Base-by-base conservation (phyloP, 2,113 vertebrate species). In the Mungos mungo region DNA sequence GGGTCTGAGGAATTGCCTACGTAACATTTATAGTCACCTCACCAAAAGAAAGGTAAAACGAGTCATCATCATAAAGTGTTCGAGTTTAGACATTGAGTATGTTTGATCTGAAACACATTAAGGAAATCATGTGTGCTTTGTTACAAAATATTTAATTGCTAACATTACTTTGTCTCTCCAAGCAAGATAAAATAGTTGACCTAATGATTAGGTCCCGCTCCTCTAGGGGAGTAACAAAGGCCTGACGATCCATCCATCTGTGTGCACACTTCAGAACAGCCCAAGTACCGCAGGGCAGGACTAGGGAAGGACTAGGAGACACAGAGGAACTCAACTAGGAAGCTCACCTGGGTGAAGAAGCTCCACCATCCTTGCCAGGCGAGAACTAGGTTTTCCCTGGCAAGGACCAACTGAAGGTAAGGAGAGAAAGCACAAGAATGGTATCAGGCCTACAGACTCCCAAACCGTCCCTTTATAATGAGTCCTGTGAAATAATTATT, bases 401-500 rank as follows among this genome's bases (percentile, higher is more conserved):
- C 60, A 92, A 96, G 83, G 57, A 2, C 52, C 88, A 79, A 83
- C 15, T 2, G n/a, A 88, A 82, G 25, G 19, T 54, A 47, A 80
- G 45, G 29, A 87, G 35, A 45, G 60, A 90, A 31, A 57, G 74
- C 52, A 71, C 11, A 47, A 31, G 63, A 65, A 63, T 54, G 4
- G 25, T 54, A 45, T 35, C 7, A 65, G 47, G 66, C 29, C 52
- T 82, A 45, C n/a, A 19, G 60, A 35, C 69, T 47, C 68, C 65
- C 54, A 50, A 33, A 83, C 12, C 80, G 45, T 76, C 54, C 84
- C 68, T 93, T 86, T 87, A 41, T 27, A 83, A 90, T 10, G 80
- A 93, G 88, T 93, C 96, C 97, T 85, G 94, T 88, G 93, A 95
- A 98, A 95, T 33, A 94, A 86, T 97, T 98, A 95, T 97, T 96